These are phyloP conservation scores for Bilobella aurantiaca DNA, from an alignment of 1,140 invertebrate species.

Conservation along the genomic window DNA sequence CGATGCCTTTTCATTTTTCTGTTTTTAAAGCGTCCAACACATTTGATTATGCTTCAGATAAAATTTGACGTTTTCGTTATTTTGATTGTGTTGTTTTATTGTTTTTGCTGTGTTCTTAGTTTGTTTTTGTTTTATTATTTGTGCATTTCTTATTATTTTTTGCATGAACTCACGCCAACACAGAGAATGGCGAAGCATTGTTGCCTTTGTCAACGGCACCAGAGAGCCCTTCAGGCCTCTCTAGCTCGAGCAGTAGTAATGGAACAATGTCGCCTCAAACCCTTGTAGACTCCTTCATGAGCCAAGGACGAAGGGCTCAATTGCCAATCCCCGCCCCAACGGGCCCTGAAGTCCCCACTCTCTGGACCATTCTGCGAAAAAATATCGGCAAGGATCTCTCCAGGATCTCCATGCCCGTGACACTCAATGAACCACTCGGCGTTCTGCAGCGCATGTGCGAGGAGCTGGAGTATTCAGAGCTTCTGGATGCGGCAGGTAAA, in stretches of 20 bases:
- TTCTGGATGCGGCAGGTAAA: slow-evolving; percentile 50
- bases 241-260: slow-evolving; percentile 25
- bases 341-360: slow-evolving; percentile 59
- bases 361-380: slow-evolving; percentile 70
- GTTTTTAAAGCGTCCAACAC: too few species aligned
- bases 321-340: slow-evolving; percentile 60
- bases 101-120: background rate
- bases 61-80: background rate
- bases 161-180: too few species aligned
- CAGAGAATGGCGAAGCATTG: too few species aligned
- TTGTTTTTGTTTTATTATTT: background rate
- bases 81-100: background rate
- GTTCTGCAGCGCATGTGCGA: slow-evolving; percentile 72
- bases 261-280: slow-evolving; percentile 32
- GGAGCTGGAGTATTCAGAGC: slow-evolving; percentile 70
- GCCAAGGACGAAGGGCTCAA: slow-evolving; percentile 57
- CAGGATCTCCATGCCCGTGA: slow-evolving; percentile 67
- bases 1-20: too few species aligned
- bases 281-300: slow-evolving; percentile 35
- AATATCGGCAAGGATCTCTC: slow-evolving; percentile 80
- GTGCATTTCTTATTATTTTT: background rate
- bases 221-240: background rate
- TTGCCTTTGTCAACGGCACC: background rate
- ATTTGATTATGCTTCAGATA: too few species aligned
- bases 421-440: slow-evolving; percentile 75